A percentile compares a stretch with the other conserved stretches of the same genome.
These are phyloP conservation scores for Petroica traversi DNA, from an alignment of 2,113 vertebrate species.

Conservation along the genomic window DNA sequence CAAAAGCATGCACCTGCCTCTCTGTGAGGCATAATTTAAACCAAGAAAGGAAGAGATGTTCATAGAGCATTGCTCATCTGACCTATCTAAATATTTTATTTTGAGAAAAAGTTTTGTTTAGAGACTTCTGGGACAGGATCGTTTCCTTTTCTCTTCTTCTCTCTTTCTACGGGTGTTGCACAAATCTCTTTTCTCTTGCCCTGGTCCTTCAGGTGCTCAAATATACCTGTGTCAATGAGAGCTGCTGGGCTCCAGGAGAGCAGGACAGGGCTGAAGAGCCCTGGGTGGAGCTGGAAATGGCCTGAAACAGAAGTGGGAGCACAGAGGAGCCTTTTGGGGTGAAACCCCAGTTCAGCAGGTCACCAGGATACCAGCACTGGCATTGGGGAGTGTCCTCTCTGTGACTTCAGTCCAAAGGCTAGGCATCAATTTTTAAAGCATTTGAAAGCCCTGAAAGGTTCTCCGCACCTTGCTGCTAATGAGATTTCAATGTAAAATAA, in stretches of 20 bases:
- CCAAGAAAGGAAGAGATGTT: neutral
- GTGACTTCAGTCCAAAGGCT: neutral
- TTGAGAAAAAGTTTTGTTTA: neutral
- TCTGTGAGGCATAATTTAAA: neutral
- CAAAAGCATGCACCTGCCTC: neutral
- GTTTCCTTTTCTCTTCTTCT: neutral
- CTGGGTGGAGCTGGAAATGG: neutral
- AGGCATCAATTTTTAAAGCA: neutral
- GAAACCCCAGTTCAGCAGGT: neutral
- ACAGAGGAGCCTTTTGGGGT: neutral
- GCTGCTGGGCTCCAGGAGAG: neutral
- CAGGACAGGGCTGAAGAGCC: neutral
- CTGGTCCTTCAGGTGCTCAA: neutral
- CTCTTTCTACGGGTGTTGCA: neutral
- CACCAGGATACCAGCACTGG: neutral
- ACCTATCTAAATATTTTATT: neutral
- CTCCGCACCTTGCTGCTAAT: constrained; percentile 22
- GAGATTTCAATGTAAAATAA: constrained; percentile 59
- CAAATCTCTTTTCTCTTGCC: neutral
- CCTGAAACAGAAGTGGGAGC: neutral
- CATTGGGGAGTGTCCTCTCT: neutral
- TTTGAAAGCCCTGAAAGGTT: neutral
- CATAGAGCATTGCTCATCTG: neutral
- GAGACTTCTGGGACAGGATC: neutral
- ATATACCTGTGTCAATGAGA: neutral